Conservation (phyloP, 1,140 invertebrate genomes). For the Scaptodrosophila lebanonensis region DNA sequence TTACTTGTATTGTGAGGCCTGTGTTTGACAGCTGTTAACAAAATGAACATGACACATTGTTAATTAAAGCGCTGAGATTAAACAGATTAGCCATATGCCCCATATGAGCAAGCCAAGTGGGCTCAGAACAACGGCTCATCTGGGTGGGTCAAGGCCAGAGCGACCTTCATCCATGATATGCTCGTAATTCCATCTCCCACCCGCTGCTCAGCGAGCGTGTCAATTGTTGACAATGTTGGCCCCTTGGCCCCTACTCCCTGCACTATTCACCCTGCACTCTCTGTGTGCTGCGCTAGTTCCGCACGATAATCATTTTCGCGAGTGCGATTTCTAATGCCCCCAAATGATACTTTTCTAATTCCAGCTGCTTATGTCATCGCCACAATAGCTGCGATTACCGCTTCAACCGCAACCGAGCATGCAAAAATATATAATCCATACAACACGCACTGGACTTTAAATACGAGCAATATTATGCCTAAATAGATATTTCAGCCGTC, state of each 20-base stretch:
- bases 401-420: neutral
- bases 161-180: no score
- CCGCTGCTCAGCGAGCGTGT: constrained; percentile 16
- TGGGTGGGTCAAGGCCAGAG: constrained; percentile 27
- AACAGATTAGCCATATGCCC: constrained; percentile 24
- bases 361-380: constrained; percentile 27
- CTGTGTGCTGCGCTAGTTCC: no score
- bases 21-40: constrained; percentile 40
- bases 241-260: no score
- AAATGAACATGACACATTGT: constrained; percentile 27
- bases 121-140: neutral
- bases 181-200: constrained; percentile 3
- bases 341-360: constrained; percentile 9
- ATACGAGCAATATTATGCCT: no score
- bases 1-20: constrained; percentile 33
- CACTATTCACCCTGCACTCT: no score
- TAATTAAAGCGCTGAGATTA: constrained; percentile 19
- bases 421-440: no score
- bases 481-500: no score
- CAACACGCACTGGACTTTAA: no score
- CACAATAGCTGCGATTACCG: constrained; percentile 14
- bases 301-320: neutral
- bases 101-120: constrained; percentile 20
- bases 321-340: constrained; percentile 11
- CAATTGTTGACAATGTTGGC: constrained; percentile 26